A percentile compares a stretch with the other conserved stretches of the same genome.
These are phyloP conservation scores for Malurus alboscapulatus DNA, from an alignment of 2,113 vertebrate genomes.

Conservation along the genomic window DNA sequence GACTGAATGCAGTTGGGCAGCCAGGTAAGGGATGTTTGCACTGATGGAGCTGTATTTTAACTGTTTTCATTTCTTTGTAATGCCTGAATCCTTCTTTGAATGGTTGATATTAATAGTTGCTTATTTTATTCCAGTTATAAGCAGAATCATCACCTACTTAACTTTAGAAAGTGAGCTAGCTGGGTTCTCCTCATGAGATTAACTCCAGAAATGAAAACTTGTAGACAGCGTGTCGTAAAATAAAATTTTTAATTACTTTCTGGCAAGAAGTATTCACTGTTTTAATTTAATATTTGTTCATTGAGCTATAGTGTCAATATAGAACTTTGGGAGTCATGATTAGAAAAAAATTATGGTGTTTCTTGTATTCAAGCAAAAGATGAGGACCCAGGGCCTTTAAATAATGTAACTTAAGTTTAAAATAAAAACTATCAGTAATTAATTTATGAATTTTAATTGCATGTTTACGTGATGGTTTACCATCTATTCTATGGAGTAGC, in stretches of 20 bases:
- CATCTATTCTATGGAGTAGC: neutral
- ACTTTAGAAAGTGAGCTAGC: neutral
- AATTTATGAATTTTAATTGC: neutral
- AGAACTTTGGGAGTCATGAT: neutral
- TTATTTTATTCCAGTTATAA: neutral
- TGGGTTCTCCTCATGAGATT: neutral
- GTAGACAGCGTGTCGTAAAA: neutral
- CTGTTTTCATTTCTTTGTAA: neutral
- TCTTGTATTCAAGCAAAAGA: neutral
- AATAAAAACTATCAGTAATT: neutral
- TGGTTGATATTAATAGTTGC: neutral
- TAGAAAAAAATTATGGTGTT: neutral
- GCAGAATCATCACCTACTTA: neutral
- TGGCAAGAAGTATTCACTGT: neutral
- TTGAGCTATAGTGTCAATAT: neutral
- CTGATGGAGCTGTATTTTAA: neutral
- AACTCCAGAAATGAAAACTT: neutral
- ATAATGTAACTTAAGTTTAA: neutral
- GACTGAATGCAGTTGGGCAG: slow-evolving; percentile 81
- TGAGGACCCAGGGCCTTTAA: neutral
- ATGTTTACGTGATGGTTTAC: neutral
- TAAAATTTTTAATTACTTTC: neutral
- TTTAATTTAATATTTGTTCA: neutral
- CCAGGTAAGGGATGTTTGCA: slow-evolving; percentile 74
- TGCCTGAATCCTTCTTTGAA: neutral